Evolutionary conservation across 2,113 vertebrate species (phyloP), one percentile per base, ranked within the genome.

Genomic region (Nothoprocta pentlandii): DNA sequence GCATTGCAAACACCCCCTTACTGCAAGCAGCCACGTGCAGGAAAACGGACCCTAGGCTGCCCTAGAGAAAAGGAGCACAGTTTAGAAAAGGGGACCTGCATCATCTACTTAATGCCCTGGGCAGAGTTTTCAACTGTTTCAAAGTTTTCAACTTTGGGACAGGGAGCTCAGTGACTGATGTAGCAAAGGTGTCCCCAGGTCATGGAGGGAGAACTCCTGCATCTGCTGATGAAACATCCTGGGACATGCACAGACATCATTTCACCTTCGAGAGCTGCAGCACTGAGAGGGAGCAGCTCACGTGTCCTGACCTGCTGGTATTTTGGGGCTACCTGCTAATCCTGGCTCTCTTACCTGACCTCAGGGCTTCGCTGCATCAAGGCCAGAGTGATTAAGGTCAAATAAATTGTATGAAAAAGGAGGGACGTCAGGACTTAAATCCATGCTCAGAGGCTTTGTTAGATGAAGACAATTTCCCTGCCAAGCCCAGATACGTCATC

Each of bases 11-110:
- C n/a, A 7, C 41, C 41, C 67, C 32, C 36, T 78, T 41, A 22
- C 4, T 36, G n/a, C 14, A 28, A 61, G 80, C 0, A 4, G 32
- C 62, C 85, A 76, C 6, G 1, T 0, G 2, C 0, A 0, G 9
- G 21, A 22, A 44, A 58, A 61, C 47, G 44, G 75, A 32, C 36
- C 34, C 53, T 28, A 5, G 0, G 1, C 11, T 74, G 67, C 39
- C 34, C 47, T 10, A 14, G 10, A 21, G 46, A 59, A 66, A 64
- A 90, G 32, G 49, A 54, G n/a, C 1, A 2, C 49, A 39, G 16
- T 17, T 34, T 14, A 42, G 30, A 14, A 56, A 80, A 83, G 9
- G 32, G 21, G 80, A 9, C 0, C 1, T 47, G 32, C 80, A 73
- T 22, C 83, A 13, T 26, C n/a, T 41, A 13, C 36, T 70, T 30